Evolutionary conservation across 2,888 invertebrate species (phyloP).

Genomic region (Antheraea assamensis): DNA sequence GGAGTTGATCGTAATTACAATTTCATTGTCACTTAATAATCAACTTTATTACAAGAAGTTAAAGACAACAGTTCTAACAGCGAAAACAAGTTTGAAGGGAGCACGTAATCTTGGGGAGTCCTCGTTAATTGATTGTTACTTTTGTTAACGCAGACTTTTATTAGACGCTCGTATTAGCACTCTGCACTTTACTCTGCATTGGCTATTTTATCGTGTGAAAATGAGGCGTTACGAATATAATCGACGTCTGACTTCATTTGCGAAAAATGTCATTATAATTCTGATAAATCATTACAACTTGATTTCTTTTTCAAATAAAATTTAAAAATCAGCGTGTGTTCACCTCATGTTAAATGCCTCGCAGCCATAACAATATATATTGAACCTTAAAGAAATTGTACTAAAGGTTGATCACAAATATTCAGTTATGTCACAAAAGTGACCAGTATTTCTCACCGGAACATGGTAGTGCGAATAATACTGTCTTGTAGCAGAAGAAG

Average conservation of each 20-base stretch:
- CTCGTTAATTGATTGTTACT: constrained; percentile 60
- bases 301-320: background rate
- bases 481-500: too few species aligned
- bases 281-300: background rate
- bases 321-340: too few species aligned
- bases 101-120: constrained; percentile 47
- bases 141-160: constrained; percentile 50
- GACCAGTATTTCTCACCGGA: too few species aligned
- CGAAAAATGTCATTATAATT: background rate
- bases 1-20: constrained; percentile 14
- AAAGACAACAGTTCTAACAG: constrained; percentile 24
- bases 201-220: constrained; percentile 31
- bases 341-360: too few species aligned
- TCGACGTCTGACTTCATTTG: background rate
- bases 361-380: too few species aligned
- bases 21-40: constrained; percentile 17
- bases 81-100: constrained; percentile 21
- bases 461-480: too few species aligned
- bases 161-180: constrained; percentile 32
- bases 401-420: too few species aligned
- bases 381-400: too few species aligned
- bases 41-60: constrained; percentile 20
- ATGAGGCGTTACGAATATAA: constrained; percentile 21
- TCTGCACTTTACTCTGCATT: constrained; percentile 31
- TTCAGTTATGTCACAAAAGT: too few species aligned